Base-by-base conservation (phyloP, 1,140 invertebrate species). In the Andrena cerasifolii region DNA sequence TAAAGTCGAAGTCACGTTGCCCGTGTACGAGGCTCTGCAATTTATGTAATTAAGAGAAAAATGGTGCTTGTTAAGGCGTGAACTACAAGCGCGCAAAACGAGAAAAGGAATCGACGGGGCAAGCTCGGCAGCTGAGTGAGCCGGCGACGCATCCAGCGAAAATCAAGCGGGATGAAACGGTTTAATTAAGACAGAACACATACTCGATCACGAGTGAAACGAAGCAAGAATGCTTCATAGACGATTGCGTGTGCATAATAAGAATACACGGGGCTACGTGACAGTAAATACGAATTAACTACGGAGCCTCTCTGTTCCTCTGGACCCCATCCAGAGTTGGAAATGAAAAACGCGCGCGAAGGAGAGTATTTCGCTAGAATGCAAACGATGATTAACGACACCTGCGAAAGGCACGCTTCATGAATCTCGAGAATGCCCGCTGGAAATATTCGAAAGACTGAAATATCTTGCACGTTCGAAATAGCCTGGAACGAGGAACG, bases 331-430 rank as follows among this genome's bases (percentile, higher is more conserved):
- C 63, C 73, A 67, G 43, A 31, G 16, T 36, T 28, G 47, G 51
- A 68, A 36, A 59, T 67, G 63, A 76, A 68, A 76, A 76, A 76
- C 73, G 18, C 40, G 53, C n/a, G n/a, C n/a, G 53, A n/a, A 31
- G 56, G 56, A 28, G 36, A 68, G 43, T 47, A 49, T 68, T 56
- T 58, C 53, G 7, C 40, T 24, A 49, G 63, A 76, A 49, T 76
- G 73, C 40, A 49, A 68, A 76, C 73, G 54, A 76, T 76, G 73
- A 76, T 68, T 76, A 76, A 76, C 68, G 56, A 61, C 53, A 76
- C 54, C 51, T n/a, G 73, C 2, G 21, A 28, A 21, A n/a, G 21
- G 10, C 28, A 36, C 24, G 73, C 2, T 47, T 36, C 53, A 14
- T 6, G 40, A 76, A 59, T 59, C 28, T 67, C 36, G 18, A 24